Evolutionary conservation across 2,797 vertebrate genomes (phyloP), one percentile per base, ranked within the genome.

Genomic region (Ispidina lecontei): DNA sequence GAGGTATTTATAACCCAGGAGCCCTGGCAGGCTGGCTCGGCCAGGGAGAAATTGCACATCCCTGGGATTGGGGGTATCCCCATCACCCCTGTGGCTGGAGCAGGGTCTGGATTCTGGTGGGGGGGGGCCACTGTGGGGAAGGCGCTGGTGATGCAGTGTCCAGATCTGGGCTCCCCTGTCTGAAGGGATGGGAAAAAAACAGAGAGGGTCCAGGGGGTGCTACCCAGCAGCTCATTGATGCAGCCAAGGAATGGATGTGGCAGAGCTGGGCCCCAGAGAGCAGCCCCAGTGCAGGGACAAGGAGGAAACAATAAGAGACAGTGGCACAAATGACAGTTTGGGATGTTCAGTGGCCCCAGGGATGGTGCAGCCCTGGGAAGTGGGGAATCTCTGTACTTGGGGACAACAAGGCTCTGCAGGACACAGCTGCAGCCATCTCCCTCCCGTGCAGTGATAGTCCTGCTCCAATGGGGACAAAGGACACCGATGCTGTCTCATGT

Each of bases 1-100:
- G 60, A 90, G 94, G 84, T 96, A 95, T 96, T 95, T 96, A 93
- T 96, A 96, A 75, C 64, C 25, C 71, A 90, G 82, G 77, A 95
- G 93, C 78, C 77, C 85, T 84, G 87, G 60, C 90, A 79, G 81
- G 68, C 90, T 82, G 82, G 64, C 89, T 82, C 26, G 51, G 52
- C 72, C 52, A 4, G n/a, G 73, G 63, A 95, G 90, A 81, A 88
- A 88, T 39, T 74, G 91, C 18, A 3, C 3, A 2, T 90, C 83
- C 77, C 59, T 14, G 55, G 35, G 63, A 41, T 44, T 37, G 39
- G 49, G 68, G 81, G 39, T 31, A 51, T 49, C 85, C 63, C 62
- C 37, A 21, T 55, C 4, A 3, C 19, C 49, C 43, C 33, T 55
- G 39, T 0, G 2, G 71, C 83, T 84, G 70, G 22, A 71, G 72